Percentiles rank a stretch among this genome's conserved stretches.
These are phyloP conservation scores for Cryptoblepharus egeriae DNA, from an alignment of 2,797 vertebrate genomes.

Conservation along the genomic window DNA sequence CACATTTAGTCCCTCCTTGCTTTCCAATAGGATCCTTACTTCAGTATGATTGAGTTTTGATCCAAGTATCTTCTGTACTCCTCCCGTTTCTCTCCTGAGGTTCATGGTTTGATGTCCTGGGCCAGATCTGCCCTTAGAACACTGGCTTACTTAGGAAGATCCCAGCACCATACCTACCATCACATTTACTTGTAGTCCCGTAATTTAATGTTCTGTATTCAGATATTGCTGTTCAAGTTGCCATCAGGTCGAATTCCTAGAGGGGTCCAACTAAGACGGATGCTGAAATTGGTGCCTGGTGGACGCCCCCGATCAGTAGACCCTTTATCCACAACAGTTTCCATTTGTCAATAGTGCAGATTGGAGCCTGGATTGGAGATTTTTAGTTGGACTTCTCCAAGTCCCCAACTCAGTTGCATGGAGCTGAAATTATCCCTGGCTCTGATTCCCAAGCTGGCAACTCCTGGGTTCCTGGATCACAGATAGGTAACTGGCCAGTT, in stretches of 20 bases:
- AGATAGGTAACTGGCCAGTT: constrained; percentile 55
- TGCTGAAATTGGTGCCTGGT: constrained; percentile 56
- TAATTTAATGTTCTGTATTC: constrained; percentile 82
- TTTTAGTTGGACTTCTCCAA: constrained; percentile 24
- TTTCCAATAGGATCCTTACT: constrained; percentile 78
- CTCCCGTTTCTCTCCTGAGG: constrained; percentile 71
- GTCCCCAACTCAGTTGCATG: constrained; percentile 31
- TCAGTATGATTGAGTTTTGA: constrained; percentile 76
- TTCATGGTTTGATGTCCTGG: constrained; percentile 60
- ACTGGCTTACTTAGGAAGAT: constrained; percentile 67
- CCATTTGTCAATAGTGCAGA: constrained; percentile 34
- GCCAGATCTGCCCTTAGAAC: constrained; percentile 61
- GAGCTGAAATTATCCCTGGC: constrained; percentile 42
- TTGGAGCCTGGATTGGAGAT: not conserved
- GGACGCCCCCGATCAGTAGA: constrained; percentile 43
- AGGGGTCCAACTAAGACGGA: constrained; percentile 67
- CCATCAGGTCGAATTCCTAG: constrained; percentile 67
- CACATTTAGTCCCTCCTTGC: constrained; percentile 62
- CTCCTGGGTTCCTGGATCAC: constrained; percentile 56
- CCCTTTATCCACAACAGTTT: constrained; percentile 25
- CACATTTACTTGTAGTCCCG: constrained; percentile 67
- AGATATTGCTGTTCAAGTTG: constrained; percentile 67
- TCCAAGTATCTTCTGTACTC: constrained; percentile 78
- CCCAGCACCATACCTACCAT: constrained; percentile 42
- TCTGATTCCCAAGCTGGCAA: constrained; percentile 60